Conservation (phyloP, 1,140 invertebrate species). For the Caligus rogercresseyi region DNA sequence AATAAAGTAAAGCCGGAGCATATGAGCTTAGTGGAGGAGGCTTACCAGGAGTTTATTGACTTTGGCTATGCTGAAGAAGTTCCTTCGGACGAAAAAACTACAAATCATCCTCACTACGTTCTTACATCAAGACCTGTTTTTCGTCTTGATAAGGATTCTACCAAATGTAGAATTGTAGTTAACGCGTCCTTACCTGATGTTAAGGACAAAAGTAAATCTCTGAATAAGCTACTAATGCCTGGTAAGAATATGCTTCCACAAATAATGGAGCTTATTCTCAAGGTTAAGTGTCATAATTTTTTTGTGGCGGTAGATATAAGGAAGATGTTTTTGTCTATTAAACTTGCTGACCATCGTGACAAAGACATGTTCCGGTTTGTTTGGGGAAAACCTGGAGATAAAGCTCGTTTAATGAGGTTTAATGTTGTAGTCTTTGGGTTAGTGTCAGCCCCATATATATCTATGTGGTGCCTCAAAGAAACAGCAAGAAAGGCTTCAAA, state of each 20-base stretch:
- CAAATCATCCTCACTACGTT: not conserved
- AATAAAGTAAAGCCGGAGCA: not conserved
- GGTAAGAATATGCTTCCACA: constrained; percentile 2
- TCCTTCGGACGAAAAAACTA: not conserved
- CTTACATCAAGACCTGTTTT: not conserved
- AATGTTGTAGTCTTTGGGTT: too few relatives aligned
- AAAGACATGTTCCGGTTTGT: too few relatives aligned
- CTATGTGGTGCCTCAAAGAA: too few relatives aligned
- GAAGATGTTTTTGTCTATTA: too few relatives aligned
- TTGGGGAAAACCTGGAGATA: too few relatives aligned
- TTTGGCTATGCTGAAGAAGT: not conserved
- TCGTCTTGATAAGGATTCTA: not conserved
- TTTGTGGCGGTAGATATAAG: too few relatives aligned
- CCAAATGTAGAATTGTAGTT: not conserved
- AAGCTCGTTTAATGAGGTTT: too few relatives aligned
- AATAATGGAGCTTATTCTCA: constrained; percentile 4
- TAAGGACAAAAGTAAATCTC: not conserved
- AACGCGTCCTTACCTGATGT: not conserved
- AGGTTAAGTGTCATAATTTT: too few relatives aligned
- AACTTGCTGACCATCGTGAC: too few relatives aligned
- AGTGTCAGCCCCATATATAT: too few relatives aligned
- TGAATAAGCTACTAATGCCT: constrained; percentile 4
- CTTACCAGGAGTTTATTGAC: not conserved
- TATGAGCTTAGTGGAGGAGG: not conserved
- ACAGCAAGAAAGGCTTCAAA: not conserved